phyloP scores from a whole-genome alignment of 2,888 invertebrate genomes.

The Myopa testacea region DNA sequence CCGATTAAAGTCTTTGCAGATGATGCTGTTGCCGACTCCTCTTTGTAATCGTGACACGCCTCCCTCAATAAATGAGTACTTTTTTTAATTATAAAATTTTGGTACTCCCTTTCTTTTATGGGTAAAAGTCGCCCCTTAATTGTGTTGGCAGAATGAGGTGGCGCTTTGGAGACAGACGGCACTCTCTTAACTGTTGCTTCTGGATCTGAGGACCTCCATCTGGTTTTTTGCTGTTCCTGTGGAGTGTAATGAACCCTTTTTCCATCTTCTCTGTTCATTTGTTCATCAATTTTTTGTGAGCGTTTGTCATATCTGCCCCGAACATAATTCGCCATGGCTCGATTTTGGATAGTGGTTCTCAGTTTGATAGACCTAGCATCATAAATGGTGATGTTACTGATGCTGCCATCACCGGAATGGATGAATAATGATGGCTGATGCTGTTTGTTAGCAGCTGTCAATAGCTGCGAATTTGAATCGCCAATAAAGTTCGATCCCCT shows the following conservation, averaged over 20 bases:
- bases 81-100: not conserved
- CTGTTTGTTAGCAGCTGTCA: not conserved
- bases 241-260: too few species aligned
- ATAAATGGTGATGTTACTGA: constrained; percentile 9
- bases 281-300: not conserved
- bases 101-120: not conserved
- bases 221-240: not conserved
- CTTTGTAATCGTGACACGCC: too few species aligned
- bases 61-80: not conserved
- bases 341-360: not conserved
- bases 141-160: not conserved
- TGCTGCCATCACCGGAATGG: not conserved
- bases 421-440: not conserved
- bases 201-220: not conserved
- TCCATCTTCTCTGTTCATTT: too few species aligned
- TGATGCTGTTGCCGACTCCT: too few species aligned
- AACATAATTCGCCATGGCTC: not conserved
- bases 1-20: too few species aligned
- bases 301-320: not conserved
- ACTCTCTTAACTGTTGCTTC: not conserved
- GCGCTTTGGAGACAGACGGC: not conserved
- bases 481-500: constrained; percentile 16
- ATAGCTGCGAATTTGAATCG: not conserved
- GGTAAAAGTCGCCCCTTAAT: too few species aligned
- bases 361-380: not conserved